Percentiles rank a stretch among this genome's conserved stretches.
Conservation (phyloP, 2,888 invertebrate species). For the Mythimna pallens region DNA sequence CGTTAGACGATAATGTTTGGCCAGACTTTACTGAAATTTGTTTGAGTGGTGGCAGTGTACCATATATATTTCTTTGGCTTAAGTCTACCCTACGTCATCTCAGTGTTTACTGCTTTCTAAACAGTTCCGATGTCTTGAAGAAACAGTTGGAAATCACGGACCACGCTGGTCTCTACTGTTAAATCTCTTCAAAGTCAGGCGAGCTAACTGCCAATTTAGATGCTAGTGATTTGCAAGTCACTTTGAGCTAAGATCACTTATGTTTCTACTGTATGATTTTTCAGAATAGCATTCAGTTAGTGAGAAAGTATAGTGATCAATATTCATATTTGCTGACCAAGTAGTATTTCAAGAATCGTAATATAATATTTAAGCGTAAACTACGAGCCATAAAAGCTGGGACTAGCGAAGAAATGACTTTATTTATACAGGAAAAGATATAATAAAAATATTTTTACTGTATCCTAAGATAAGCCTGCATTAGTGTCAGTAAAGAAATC, state of each 20-base stretch:
- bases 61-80: neutral
- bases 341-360: constrained; percentile 10
- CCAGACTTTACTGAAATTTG: neutral
- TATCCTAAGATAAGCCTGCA: constrained; percentile 33
- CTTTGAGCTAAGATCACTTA: too few relatives aligned
- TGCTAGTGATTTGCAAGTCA: too few relatives aligned
- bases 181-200: too few relatives aligned
- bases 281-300: neutral
- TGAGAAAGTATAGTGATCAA: neutral
- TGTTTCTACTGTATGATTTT: too few relatives aligned
- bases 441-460: constrained; percentile 29
- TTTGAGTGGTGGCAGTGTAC: neutral
- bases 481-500: constrained; percentile 41
- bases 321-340: constrained; percentile 6
- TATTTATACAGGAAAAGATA: constrained; percentile 42
- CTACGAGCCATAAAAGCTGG: constrained; percentile 32
- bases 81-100: neutral
- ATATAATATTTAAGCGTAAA: constrained; percentile 37
- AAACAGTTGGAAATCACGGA: neutral
- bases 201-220: too few relatives aligned
- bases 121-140: neutral
- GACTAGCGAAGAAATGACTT: constrained; percentile 42
- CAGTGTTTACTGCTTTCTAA: neutral
- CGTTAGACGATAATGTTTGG: too few relatives aligned
- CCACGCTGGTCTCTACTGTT: too few relatives aligned